phyloP scores from a whole-genome alignment of 2,113 vertebrate species.

The Euleptes europaea region DNA sequence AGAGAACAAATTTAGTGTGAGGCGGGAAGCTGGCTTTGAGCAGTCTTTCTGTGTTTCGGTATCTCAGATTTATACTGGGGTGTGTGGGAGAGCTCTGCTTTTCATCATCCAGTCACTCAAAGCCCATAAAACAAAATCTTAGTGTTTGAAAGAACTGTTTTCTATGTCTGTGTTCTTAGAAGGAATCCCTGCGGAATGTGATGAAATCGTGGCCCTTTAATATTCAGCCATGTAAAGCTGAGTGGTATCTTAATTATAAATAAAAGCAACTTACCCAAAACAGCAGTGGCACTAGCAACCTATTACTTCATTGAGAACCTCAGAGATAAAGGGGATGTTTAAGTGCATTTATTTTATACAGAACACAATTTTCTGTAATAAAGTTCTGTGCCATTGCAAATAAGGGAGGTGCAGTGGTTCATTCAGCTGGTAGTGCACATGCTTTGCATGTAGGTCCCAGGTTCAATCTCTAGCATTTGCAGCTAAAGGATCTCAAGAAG shows the following conservation, averaged over 20 bases:
- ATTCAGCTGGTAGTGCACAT: no score
- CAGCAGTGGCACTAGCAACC: conserved; percentile 37
- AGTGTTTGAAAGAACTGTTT: conserved; percentile 10
- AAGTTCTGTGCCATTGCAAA: background rate
- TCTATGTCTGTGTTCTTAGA: conserved; percentile 36
- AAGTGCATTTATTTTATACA: conserved; percentile 1
- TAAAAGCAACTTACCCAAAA: conserved; percentile 28
- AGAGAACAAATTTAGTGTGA: conserved; percentile 44
- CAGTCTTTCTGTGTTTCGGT: conserved; percentile 26
- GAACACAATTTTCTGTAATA: background rate
- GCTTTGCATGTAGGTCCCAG: no score
- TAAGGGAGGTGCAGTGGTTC: no score
- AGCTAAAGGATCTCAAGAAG: no score
- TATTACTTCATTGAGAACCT: conserved; percentile 1
- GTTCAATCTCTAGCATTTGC: no score
- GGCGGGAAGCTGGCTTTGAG: conserved; percentile 25
- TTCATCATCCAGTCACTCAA: conserved; percentile 46
- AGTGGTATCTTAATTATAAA: conserved; percentile 50
- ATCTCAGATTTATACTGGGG: conserved; percentile 42
- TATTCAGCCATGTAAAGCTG: conserved; percentile 40
- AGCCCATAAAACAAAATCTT: conserved; percentile 31
- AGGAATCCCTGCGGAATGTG: background rate
- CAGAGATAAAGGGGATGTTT: background rate
- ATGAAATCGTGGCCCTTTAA: conserved; percentile 9
- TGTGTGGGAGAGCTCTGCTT: conserved; percentile 41